Evolutionary conservation across 92 coral and sea anemone species (phyloP), one percentile per base, ranked within the genome.

Genomic region (Siderastrea radians): DNA sequence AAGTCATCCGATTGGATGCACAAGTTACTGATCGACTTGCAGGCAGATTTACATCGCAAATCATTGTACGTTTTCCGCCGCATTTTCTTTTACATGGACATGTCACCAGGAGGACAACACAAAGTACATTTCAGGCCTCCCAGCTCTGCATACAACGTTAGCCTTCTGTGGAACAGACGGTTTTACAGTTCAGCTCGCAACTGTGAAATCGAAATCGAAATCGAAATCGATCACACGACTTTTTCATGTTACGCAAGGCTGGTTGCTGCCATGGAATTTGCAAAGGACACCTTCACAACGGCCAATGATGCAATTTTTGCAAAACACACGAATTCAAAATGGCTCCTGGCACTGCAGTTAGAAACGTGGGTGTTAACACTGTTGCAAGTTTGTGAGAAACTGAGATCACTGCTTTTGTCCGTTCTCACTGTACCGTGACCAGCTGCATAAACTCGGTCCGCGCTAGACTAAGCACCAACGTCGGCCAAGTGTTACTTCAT

Each of bases 61-160:
- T 72, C 90, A 92, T 75, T 2, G 55, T 43, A 52, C 95, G 89
- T 53, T 84, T 92, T 68, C 95, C 95, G 26, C 89, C 51, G 67
- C 95, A 92, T 6, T 82, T 92, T 59, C 89, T 93, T 7, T 86
- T 67, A 71, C 95, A 92, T 3, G 6, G 38, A 13, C 69, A 86
- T 72, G 11, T 85, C 88, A 3, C 95, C 95, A n/a, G 54, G 72
- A 7, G 95, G 95, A 49, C 95, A 92, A 74, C 60, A 84, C 95
- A 92, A 89, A 11, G 55, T 70, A 72, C 95, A 92, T 74, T 70
- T 92, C 92, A 87, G n/a, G 68, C 83, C 65, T 92, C 68, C 75
- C 95, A 92, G 45, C 73, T 85, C 81, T 92, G 95, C 19, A 68
- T 71, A 50, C 95, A 92, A 12, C 44, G 75, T 49, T 77, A 78